A percentile compares a stretch with the other conserved stretches of the same genome.
phyloP scores from a whole-genome alignment of 2,797 vertebrate genomes.

The Tarsius wallacei region DNA sequence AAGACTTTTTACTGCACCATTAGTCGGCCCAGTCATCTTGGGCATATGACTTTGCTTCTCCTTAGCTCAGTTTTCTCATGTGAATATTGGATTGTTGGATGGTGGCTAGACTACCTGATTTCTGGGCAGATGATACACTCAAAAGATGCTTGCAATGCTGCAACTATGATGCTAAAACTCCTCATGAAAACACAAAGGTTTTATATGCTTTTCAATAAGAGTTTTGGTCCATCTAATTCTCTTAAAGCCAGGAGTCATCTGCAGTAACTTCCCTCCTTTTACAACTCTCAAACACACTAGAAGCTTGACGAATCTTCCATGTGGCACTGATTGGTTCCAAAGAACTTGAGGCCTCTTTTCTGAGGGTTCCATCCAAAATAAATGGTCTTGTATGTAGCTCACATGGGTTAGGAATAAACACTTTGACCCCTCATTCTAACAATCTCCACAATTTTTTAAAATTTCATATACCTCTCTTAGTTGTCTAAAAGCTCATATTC shows the following conservation, averaged over 20 bases:
- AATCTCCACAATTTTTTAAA: neutral
- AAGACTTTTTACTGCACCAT: neutral
- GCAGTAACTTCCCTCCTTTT: neutral
- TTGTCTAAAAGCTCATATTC: neutral
- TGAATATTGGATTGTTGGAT: neutral
- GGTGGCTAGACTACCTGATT: neutral
- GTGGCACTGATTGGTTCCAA: neutral
- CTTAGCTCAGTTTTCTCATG: neutral
- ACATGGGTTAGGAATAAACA: neutral
- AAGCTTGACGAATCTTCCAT: neutral
- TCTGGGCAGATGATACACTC: neutral
- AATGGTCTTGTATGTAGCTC: neutral
- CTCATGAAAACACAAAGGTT: neutral
- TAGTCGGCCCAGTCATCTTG: neutral
- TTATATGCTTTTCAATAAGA: neutral
- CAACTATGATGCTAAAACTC: neutral
- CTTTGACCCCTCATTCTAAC: neutral
- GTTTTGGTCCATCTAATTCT: neutral
- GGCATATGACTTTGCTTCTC: neutral
- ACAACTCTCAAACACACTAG: neutral
- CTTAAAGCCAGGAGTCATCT: neutral
- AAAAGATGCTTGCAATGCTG: neutral
- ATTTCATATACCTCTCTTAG: neutral
- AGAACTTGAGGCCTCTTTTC: neutral
- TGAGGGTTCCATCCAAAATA: neutral